phyloP scores from a whole-genome alignment of 2,888 invertebrate species.

The Drosophila prostipennis region DNA sequence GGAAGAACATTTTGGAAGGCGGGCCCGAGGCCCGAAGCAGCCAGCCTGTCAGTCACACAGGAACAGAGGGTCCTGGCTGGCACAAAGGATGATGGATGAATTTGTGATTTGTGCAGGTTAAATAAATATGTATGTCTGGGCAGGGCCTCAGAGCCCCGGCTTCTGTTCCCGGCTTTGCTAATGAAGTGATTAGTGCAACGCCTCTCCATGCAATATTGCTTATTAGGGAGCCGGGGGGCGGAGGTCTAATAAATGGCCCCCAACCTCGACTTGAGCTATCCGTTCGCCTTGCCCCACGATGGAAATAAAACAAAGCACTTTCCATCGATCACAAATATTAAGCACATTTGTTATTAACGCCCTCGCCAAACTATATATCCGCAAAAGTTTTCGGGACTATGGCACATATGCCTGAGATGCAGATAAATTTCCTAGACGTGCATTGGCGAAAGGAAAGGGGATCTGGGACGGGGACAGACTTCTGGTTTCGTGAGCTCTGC shows the following conservation, averaged over 20 bases:
- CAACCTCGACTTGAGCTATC: conserved; percentile 41
- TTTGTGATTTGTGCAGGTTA: conserved; percentile 80
- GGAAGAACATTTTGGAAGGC: conserved; percentile 35
- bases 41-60: conserved; percentile 58
- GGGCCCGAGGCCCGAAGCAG: conserved; percentile 29
- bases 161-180: conserved; percentile 50
- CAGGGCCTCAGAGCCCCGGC: conserved; percentile 15
- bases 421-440: conserved; percentile 82
- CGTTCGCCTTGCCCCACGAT: conserved; percentile 23
- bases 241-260: conserved; percentile 58
- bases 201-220: conserved; percentile 70
- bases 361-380: conserved; percentile 43
- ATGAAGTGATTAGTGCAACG: conserved; percentile 81
- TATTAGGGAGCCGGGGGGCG: conserved; percentile 40
- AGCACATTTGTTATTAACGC: conserved; percentile 78
- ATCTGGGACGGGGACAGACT: conserved; percentile 6
- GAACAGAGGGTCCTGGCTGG: conserved; percentile 39
- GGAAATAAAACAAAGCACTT: conserved; percentile 74
- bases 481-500: conserved; percentile 34
- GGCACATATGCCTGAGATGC: conserved; percentile 80
- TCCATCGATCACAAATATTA: conserved; percentile 82
- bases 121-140: conserved; percentile 73
- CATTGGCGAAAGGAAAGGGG: conserved; percentile 47
- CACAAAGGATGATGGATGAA: conserved; percentile 80
- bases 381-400: conserved; percentile 21